A percentile compares a stretch with the other conserved stretches of the same genome.
Evolutionary conservation across 2,113 vertebrate genomes (phyloP).

Genomic region (Anseranas semipalmata): DNA sequence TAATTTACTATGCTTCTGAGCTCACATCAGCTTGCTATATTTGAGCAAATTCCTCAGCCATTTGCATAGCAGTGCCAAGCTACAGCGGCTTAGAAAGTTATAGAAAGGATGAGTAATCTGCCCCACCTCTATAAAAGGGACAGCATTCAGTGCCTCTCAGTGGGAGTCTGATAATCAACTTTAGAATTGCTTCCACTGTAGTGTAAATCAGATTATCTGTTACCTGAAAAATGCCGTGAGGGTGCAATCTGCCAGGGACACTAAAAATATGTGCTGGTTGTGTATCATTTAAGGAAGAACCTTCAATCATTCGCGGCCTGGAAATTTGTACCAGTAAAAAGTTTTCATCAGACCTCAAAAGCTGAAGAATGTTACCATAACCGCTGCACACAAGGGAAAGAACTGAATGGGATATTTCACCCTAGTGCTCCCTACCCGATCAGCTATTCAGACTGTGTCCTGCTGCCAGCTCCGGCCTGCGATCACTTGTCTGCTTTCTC

Average conservation of each 20-base stretch:
- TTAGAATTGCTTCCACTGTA: not conserved
- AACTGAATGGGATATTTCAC: not conserved
- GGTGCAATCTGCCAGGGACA: not conserved
- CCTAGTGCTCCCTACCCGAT: not conserved
- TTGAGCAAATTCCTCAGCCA: not conserved
- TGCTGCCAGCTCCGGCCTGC: not conserved
- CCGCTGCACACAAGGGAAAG: not conserved
- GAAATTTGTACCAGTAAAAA: not conserved
- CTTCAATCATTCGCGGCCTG: not conserved
- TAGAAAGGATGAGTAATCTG: not conserved
- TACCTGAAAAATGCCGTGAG: not conserved
- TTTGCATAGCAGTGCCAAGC: not conserved
- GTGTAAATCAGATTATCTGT: conserved; percentile 2
- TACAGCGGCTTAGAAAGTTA: not conserved
- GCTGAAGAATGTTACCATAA: not conserved
- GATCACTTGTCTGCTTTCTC: not conserved
- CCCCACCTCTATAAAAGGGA: not conserved
- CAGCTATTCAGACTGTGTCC: not conserved
- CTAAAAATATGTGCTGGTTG: not conserved
- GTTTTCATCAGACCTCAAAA: not conserved
- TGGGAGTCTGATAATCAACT: not conserved
- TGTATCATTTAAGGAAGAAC: not conserved
- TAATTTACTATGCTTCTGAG: not conserved
- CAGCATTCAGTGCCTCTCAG: not conserved
- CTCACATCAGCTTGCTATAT: not conserved